Base-by-base conservation (phyloP, 2,888 invertebrate species). In the Iphiclides podalirius region DNA sequence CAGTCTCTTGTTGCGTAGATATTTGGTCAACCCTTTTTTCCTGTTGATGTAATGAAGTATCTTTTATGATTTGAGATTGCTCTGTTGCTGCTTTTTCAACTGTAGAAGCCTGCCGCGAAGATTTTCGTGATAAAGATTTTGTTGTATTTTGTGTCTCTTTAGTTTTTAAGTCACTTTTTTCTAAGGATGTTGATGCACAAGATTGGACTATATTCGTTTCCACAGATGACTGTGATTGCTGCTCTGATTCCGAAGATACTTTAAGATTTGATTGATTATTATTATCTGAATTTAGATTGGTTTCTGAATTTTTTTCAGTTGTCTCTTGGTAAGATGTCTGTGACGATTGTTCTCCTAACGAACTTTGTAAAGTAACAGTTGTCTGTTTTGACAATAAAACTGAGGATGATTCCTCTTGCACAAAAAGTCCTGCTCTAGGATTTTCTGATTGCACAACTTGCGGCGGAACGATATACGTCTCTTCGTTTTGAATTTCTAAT, bases 271-370 rank as follows among this genome's bases (percentile, higher is more conserved):
- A 13, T 13, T 23, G 26, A 31, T 9, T 33, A 14, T 40, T 31
- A 41, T 15, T 39, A 35, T 44, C 37, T 31, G 23, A 26, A 43
- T 11, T 40, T 38, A 11, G 17, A 47, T 44, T 43, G 23, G 43
- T 39, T 6, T 36, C 47, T 26, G 35, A 53, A 38, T 55, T 47
- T 34, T 38, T 36, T 35, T 51, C 50, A n/a, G 42, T 42, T 4
- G 54, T 52, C 26, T 49, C 47, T 43, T 52, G 50, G 1, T 56
- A 52, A 58, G 53, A 51, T 51, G 54, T 51, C 43, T 53, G 47
- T 23, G 58, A 56, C 9, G 55, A 53, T 55, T 66, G 58, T 52
- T 61, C 58, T 47, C 55, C 54, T 11, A 49, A 23, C 38, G 53
- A 41, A 34, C 49, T 49, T 46, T 58, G 52, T 42, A 49, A 41